Conservation (phyloP, 2,888 invertebrate species). For the Lottia scabra region DNA sequence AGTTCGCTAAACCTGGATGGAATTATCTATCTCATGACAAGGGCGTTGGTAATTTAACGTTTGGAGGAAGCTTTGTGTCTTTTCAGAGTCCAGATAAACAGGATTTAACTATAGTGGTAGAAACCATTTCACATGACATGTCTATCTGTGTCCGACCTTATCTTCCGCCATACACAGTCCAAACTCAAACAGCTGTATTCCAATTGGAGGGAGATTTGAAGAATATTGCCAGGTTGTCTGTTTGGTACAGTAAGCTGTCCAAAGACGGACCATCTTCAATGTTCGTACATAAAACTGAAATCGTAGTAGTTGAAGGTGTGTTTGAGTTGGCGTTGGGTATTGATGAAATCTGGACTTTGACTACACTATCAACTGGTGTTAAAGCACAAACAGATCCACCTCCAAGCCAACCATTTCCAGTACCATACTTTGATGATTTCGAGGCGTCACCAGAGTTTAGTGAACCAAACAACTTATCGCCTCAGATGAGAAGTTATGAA, state of each 20-base stretch:
- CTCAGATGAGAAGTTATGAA: slow-evolving; percentile 64
- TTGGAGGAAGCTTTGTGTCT: slow-evolving; percentile 65
- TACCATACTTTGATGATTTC: slow-evolving; percentile 63
- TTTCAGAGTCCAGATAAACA: slow-evolving; percentile 54
- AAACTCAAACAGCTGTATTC: slow-evolving; percentile 47
- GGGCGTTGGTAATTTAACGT: slow-evolving; percentile 56
- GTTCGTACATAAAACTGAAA: neutral
- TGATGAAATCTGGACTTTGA: slow-evolving; percentile 61
- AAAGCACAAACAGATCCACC: slow-evolving; percentile 43
- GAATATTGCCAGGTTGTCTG: slow-evolving; percentile 29
- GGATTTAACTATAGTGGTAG: slow-evolving; percentile 66
- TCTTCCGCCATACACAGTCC: slow-evolving; percentile 50
- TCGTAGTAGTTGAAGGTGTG: slow-evolving; percentile 43
- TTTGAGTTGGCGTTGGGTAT: slow-evolving; percentile 47
- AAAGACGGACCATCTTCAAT: neutral
- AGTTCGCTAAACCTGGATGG: slow-evolving; percentile 64
- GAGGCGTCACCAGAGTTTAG: slow-evolving; percentile 43
- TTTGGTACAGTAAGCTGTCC: slow-evolving; percentile 34
- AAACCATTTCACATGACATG: slow-evolving; percentile 64
- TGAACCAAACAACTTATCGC: slow-evolving; percentile 60
- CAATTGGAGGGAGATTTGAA: slow-evolving; percentile 44
- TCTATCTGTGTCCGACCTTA: slow-evolving; percentile 56
- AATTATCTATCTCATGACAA: slow-evolving; percentile 55
- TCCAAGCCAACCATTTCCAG: slow-evolving; percentile 55
- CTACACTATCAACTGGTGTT: slow-evolving; percentile 49